phyloP scores from a whole-genome alignment of 2,888 invertebrate species.

The Ischnus inquisitorius region DNA sequence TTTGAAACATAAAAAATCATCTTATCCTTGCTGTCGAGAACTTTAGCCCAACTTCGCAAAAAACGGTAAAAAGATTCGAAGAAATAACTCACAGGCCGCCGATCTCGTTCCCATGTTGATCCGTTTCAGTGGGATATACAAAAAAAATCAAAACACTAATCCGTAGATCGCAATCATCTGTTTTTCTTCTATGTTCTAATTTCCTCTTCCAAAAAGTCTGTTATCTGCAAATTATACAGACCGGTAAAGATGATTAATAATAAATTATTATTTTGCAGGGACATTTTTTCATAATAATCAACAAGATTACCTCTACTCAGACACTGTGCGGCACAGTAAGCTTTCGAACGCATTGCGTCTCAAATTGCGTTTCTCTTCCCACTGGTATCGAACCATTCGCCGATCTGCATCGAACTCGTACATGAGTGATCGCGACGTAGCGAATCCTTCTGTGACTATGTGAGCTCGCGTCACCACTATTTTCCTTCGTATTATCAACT shows the following conservation, averaged over 20 bases:
- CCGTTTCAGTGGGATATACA: constrained; percentile 10
- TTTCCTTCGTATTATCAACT: constrained; percentile 16
- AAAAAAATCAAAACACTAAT: constrained; percentile 24
- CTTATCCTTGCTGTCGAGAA: neutral
- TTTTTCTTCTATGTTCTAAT: neutral
- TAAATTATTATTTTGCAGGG: neutral
- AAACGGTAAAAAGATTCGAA: neutral
- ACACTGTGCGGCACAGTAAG: neutral
- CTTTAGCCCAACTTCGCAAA: neutral
- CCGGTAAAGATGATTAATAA: neutral
- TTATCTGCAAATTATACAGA: constrained; percentile 1
- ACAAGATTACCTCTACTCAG: constrained; percentile 11
- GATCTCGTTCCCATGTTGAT: constrained; percentile 96
- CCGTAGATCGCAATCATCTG: constrained; percentile 8
- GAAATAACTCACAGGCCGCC: constrained; percentile 94
- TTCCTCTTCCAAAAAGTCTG: neutral
- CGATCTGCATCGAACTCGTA: neutral
- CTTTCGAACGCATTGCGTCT: constrained; percentile 29
- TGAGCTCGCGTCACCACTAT: neutral
- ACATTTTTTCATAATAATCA: constrained; percentile 14
- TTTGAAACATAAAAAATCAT: constrained; percentile 69
- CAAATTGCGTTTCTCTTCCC: neutral
- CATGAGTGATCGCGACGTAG: constrained; percentile 1
- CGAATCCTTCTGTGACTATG: neutral
- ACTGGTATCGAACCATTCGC: neutral